Evolutionary conservation across 1,140 invertebrate species (phyloP), one percentile per base, ranked within the genome.

Genomic region (Leptinotarsa texana): DNA sequence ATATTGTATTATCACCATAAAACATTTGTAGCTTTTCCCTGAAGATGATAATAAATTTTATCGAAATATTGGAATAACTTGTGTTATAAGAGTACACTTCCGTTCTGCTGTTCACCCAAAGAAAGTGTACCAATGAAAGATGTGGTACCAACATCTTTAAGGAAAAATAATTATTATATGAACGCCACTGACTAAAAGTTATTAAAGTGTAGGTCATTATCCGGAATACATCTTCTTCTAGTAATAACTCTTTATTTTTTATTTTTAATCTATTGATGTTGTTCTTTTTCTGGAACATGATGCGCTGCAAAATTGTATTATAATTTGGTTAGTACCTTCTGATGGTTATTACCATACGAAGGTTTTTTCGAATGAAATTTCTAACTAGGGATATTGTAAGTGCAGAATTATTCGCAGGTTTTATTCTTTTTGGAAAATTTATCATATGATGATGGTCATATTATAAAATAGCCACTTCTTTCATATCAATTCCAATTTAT

Each of bases 201-300:
- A 68, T 68, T 68, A 68, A n/a, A 68, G 24, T 68, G 0, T 68
- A 47, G 66, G 66, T 68, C 66, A 68, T 68, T 68, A 68, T 68
- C 42, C 49, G 13, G 51, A 57, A 57, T 1, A 57, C n/a, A 57
- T 18, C 51, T 57, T 57, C 51, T 57, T 57, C 51, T 57, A 57
- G 51, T 57, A 57, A 57, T 57, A n/a, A 13, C 51, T 57, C 13
- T 13, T 15, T 8, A 57, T 57, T 57, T 57, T 57, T 57, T 57
- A 42, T 11, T 18, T 17, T 13, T n/a, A 57, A 13, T 57, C 51
- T 57, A 57, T 57, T 15, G 51, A 57, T 57, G 51, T 57, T 57
- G 51, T 3, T 57, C 0, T 57, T 57, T 57, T 57, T 57, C n/a
- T 57, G 51, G 13, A 13, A 18, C 51, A 57, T 57, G 51, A 57